A percentile compares a stretch with the other conserved stretches of the same genome.
These are phyloP conservation scores for Plagiodera versicolora DNA, from an alignment of 2,888 invertebrate species.

Conservation along the genomic window DNA sequence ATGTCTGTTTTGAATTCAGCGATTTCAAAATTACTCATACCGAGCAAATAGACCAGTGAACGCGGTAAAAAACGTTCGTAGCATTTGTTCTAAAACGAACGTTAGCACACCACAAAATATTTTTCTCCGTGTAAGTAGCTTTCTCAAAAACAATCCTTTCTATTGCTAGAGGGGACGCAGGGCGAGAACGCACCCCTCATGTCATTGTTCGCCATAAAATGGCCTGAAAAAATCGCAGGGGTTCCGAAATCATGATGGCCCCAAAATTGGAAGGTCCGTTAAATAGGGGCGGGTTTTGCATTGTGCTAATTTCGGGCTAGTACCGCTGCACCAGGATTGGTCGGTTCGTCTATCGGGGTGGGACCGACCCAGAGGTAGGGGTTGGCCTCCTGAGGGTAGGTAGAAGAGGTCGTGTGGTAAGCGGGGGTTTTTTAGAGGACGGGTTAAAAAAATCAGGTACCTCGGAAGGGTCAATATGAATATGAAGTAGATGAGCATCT, in stretches of 20 bases:
- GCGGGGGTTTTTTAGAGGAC: neutral
- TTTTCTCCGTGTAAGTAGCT: neutral
- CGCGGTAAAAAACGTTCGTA: too few species aligned
- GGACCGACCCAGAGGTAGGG: conserved; percentile 29
- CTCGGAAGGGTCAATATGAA: conserved; percentile 32
- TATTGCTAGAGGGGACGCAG: neutral
- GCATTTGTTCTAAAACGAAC: too few species aligned
- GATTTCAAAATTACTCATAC: too few species aligned
- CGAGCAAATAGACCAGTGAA: too few species aligned
- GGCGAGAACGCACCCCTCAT: neutral
- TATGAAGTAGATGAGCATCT: conserved; percentile 36
- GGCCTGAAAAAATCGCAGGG: conserved; percentile 28
- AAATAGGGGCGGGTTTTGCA: conserved; percentile 41
- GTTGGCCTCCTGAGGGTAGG: conserved; percentile 26
- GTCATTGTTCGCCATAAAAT: conserved; percentile 17
- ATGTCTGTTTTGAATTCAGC: too few species aligned
- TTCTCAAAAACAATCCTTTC: neutral
- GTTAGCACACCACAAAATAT: neutral
- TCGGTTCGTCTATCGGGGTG: conserved; percentile 33
- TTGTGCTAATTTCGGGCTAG: conserved; percentile 40
- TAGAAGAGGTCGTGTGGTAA: conserved; percentile 35
- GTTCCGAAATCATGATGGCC: conserved; percentile 32
- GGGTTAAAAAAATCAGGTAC: neutral
- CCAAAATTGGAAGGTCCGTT: conserved; percentile 28
- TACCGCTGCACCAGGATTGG: conserved; percentile 32